Evolutionary conservation across 2,888 invertebrate genomes (phyloP).

Genomic region (Athalia cordata): DNA sequence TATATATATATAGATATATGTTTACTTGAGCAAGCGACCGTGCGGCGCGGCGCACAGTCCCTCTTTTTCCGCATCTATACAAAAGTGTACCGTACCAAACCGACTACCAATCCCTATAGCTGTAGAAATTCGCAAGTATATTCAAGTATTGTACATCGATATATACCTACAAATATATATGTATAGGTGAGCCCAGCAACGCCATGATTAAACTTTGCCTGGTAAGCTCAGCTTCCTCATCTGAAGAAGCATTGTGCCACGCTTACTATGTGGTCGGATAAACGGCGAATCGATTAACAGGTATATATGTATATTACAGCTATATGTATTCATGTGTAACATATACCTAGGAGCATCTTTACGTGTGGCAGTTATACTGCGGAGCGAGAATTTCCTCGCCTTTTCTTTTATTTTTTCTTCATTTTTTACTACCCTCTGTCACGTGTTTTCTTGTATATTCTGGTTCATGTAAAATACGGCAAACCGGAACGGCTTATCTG

Average conservation of each 20-base stretch:
- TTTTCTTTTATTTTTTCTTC: not conserved
- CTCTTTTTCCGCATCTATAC: too few species aligned
- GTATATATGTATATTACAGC: constrained; percentile 3
- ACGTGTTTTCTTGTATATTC: not conserved
- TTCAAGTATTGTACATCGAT: not conserved
- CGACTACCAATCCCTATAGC: too few species aligned
- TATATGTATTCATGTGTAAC: too few species aligned
- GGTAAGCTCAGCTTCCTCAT: constrained; percentile 1
- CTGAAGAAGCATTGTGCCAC: constrained; percentile 19
- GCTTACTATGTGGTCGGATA: not conserved
- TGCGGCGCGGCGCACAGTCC: too few species aligned
- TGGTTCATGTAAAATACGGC: not conserved
- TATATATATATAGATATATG: not conserved
- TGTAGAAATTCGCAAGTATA: not conserved
- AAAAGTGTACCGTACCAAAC: too few species aligned
- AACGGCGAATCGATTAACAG: constrained; percentile 31
- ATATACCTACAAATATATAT: constrained; percentile 10
- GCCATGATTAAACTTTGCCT: constrained; percentile 23
- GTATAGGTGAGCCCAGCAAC: not conserved
- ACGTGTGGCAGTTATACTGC: too few species aligned
- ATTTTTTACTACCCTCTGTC: not conserved
- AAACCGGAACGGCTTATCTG: too few species aligned
- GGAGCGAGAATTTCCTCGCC: not conserved
- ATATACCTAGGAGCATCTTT: too few species aligned
- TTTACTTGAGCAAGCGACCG: too few species aligned